These are phyloP conservation scores for Triplophysa siluroides DNA, from an alignment of 2,113 vertebrate genomes.

Conservation along the genomic window DNA sequence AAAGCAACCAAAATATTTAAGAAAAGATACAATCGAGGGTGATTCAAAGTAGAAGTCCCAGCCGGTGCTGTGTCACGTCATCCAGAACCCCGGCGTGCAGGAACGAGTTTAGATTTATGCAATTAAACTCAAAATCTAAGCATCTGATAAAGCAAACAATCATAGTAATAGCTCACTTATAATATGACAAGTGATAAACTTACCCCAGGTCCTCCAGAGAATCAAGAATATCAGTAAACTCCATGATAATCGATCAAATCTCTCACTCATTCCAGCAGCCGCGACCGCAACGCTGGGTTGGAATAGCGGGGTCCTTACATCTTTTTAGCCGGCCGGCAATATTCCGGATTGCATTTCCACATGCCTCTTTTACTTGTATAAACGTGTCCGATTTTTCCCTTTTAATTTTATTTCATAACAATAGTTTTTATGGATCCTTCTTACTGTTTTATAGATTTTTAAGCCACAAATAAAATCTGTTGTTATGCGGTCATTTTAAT, in stretches of 20 bases:
- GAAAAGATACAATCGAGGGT: neutral
- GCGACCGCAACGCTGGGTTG: slow-evolving; percentile 42
- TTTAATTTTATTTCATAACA: neutral
- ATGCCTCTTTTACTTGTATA: neutral
- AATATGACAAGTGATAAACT: neutral
- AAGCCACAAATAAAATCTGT: too few relatives aligned
- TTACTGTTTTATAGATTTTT: neutral
- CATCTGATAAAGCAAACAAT: neutral
- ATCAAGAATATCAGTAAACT: slow-evolving; percentile 46
- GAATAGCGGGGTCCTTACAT: slow-evolving; percentile 42
- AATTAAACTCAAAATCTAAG: neutral
- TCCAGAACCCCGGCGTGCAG: neutral
- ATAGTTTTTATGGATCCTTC: neutral
- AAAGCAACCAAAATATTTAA: neutral
- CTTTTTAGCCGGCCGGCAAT: neutral
- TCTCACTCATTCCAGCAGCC: neutral
- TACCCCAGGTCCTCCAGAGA: slow-evolving; percentile 55
- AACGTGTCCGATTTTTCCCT: too few relatives aligned
- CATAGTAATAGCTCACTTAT: neutral
- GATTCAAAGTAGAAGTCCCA: neutral
- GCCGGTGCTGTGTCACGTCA: neutral
- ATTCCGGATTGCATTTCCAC: slow-evolving; percentile 1
- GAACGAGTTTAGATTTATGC: neutral
- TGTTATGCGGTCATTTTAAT: too few relatives aligned
- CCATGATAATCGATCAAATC: neutral